Base-by-base conservation (phyloP, 92 coral and sea anemone species). In the Epizoanthus scotinus region DNA sequence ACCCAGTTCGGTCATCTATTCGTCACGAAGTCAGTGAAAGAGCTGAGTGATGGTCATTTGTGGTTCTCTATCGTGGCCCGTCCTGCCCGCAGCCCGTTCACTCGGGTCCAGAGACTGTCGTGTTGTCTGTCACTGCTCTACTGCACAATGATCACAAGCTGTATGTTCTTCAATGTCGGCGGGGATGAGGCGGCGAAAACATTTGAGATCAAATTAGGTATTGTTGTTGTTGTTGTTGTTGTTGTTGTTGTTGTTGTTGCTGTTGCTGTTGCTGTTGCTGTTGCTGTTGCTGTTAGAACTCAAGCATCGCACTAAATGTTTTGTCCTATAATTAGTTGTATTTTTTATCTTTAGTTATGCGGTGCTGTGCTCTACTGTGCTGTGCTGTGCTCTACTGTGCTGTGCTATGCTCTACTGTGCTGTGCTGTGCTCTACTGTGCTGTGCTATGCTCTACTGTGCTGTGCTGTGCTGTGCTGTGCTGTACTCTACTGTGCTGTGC, bases 51-150 rank as follows among this genome's bases (percentile, higher is more conserved):
- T 78, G 98, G 98, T 13, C 98, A 95, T 81, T 49, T 95, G 81
- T 95, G 98, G 98, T 93, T 95, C 78, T 95, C 98, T 8, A 89
- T 95, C 73, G 77, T 95, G 17, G 85, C 98, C 14, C 94, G 98
- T 8, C 98, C 98, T 5, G 92, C 98, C 49, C 86, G 75, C 71
- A 95, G 98, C 71, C 90, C 91, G 53, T 95, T 95, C 79, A 95
- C 98, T 3, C 83, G 98, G 36, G 91, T 95, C n/a, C 98, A 95
- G 68, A 88, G 98, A 22, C 86, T 95, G 22, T 93, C 98, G 6
- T 91, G 94, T 58, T 90, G 94, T 44, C 67, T 95, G 47, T 95
- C 95, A 21, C 83, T 95, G 59, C 89, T 95, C 8, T 95, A 93
- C 85, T 94, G 94, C 63, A 95, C 98, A 9, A 95, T 95, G 98